Evolutionary conservation across 2,113 vertebrate genomes (phyloP), one percentile per base, ranked within the genome.

Genomic region (Oryzias javanicus): DNA sequence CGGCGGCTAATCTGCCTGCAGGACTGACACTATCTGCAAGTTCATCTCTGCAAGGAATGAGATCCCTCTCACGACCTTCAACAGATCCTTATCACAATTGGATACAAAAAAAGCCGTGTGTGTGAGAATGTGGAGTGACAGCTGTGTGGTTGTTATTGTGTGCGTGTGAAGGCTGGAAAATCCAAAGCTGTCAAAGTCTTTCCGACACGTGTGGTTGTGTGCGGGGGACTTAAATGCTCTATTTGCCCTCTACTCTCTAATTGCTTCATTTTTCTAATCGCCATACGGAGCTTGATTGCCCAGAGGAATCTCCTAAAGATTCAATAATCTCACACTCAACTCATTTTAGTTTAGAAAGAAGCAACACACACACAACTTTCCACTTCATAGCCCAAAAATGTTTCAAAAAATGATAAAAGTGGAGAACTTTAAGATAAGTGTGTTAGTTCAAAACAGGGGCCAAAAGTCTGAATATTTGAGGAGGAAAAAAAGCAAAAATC

Each of bases 41-140:
- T 77, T 85, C 81, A 91, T 92, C 89, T 83, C 73, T 69, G 74
- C 75, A 64, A 64, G 79, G 82, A 87, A 88, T 74, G 86, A 86
- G 84, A 90, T 89, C 82, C 84, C 79, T 80, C 80, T 76, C 63
- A 67, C 68, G 89, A 90, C 90, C 91, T 92, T 89, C 86, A 88
- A 35, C 73, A 68, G 90, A 90, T 86, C 61, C 45, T 76, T 88
- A 90, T 91, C 86, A 2, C 2, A 0, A 42, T 48, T 12, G 62
- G 48, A 76, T 62, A 67, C 71, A 73, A 75, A 67, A 61, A 46
- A 5, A 27, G 25, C 5, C 1, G 15, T 41, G 78, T 78, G 50
- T 54, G 15, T 22, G 72, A 49, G 54, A 14, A 49, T 67, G 74
- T 60, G 71, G 55, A 47, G 20, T 56, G 60, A 41, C 35, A 5